A percentile compares a stretch with the other conserved stretches of the same genome.
phyloP scores from a whole-genome alignment of 2,888 invertebrate species.

The Seira sanloemensis region DNA sequence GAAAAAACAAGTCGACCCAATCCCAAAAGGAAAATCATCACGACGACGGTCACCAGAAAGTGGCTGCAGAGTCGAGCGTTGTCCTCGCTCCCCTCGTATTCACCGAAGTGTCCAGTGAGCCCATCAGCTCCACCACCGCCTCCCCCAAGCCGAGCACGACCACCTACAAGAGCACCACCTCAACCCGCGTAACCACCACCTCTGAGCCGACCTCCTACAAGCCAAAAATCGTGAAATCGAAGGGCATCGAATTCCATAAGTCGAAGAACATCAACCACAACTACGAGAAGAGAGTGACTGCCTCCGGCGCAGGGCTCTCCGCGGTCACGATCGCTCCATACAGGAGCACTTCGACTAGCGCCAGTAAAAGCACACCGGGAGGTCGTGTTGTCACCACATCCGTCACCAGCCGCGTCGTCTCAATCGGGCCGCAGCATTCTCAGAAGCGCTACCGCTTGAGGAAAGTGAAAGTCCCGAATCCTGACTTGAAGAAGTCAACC shows the following conservation, averaged over 20 bases:
- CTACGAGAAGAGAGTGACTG: conserved; percentile 47
- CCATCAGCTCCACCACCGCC: conserved; percentile 17
- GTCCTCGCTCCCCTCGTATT: conserved; percentile 48
- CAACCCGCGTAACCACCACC: conserved; percentile 40
- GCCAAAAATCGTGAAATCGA: conserved; percentile 34
- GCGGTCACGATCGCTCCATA: conserved; percentile 40
- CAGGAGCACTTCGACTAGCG: conserved; percentile 26
- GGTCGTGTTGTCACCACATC: conserved; percentile 57
- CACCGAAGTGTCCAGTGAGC: conserved; percentile 34
- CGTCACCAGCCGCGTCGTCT: conserved; percentile 59
- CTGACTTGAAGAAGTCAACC: conserved; percentile 41
- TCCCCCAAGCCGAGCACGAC: conserved; percentile 1
- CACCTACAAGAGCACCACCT: conserved; percentile 32
- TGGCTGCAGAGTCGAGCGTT: conserved; percentile 31
- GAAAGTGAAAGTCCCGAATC: conserved; percentile 64
- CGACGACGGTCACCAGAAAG: conserved; percentile 8
- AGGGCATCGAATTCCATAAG: conserved; percentile 28
- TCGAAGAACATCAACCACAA: conserved; percentile 20
- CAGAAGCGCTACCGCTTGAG: conserved; percentile 52
- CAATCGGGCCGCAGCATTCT: conserved; percentile 43
- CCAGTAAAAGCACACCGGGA: conserved; percentile 16
- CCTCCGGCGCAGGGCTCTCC: conserved; percentile 31
- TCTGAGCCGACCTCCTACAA: conserved; percentile 34
- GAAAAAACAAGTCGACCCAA: conserved; percentile 34
- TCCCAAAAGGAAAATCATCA: conserved; percentile 12